Evolutionary conservation across 1,140 invertebrate genomes (phyloP).

Genomic region (Reticulitermes speratus): DNA sequence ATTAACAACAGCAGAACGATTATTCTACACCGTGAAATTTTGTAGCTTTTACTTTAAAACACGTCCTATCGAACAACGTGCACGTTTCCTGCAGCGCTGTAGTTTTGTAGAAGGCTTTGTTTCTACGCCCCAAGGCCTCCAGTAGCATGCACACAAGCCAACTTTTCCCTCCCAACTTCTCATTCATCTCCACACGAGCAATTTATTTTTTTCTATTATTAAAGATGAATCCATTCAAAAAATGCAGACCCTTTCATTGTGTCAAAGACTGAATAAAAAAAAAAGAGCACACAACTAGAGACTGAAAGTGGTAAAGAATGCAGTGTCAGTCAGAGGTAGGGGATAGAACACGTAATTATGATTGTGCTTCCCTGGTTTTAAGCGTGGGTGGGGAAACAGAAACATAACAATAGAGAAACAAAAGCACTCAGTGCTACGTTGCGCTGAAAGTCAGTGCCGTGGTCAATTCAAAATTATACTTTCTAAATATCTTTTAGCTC

Average conservation of each 20-base stretch:
- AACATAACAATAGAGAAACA: not conserved
- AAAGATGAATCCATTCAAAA: constrained; percentile 8
- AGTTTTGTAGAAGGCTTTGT: not conserved
- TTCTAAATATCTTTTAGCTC: no score
- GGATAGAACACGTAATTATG: not conserved
- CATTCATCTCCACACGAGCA: not conserved
- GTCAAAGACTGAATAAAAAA: not conserved
- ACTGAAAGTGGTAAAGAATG: not conserved
- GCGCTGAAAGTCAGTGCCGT: not conserved
- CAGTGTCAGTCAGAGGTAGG: not conserved
- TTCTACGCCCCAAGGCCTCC: not conserved
- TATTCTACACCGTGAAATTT: no score
- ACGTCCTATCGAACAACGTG: no score
- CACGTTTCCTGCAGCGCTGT: no score
- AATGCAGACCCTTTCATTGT: not conserved
- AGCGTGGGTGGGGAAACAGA: not conserved
- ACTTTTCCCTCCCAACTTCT: not conserved
- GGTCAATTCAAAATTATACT: not conserved
- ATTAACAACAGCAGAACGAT: no score
- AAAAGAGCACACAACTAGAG: not conserved
- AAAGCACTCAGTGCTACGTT: not conserved
- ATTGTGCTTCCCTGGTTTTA: not conserved
- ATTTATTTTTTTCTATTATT: not conserved
- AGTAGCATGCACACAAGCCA: not conserved
- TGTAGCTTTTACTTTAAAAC: no score